Base-by-base conservation (phyloP, 2,113 vertebrate species). In the Poecile atricapillus region DNA sequence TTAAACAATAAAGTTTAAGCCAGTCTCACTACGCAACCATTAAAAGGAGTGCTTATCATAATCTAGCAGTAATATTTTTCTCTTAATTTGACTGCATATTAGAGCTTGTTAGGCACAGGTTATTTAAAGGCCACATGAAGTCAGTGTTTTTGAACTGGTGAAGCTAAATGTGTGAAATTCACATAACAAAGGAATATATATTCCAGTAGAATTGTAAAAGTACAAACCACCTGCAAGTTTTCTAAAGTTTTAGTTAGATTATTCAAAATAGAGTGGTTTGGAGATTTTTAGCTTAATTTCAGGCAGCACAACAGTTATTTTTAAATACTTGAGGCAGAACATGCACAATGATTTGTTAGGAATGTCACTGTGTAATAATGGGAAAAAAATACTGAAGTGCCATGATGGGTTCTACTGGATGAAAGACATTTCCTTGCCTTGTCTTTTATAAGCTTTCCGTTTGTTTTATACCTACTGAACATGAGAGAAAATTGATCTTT, bases 1-100 rank as follows among this genome's bases (percentile, higher is more conserved):
- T 58, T 79, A 12, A 65, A 52, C 25, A 25, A 17, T 75, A 0
- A 64, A 37, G 28, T 73, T 59, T 43, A 68, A 85, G 46, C 23
- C 25, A 25, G 5, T 39, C 17, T 60, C 24, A 24, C 5, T 10
- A 27, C 75, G 6, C 4, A 60, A 10, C 15, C 2, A 0, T 49
- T 75, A 46, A 62, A 88, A 49, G 21, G 9, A 24, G 4, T 58
- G 10, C 14, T 60, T 50, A 16, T 21, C 13, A 15, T 62, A 55
- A 58, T n/a, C 7, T 33, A 17, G 17, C 10, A 19, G 7, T 49
- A 70, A 10, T 65, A 15, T 28, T 89, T 86, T 83, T 65, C 7
- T 53, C 12, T 67, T 62, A 53, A 47, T 30, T 24, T 20, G 15
- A 23, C 20, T 60, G 13, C 7, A 9, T 74, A 1, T 49, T 41